Conservation (phyloP, 2,888 invertebrate genomes). For the Anaspis maculata region DNA sequence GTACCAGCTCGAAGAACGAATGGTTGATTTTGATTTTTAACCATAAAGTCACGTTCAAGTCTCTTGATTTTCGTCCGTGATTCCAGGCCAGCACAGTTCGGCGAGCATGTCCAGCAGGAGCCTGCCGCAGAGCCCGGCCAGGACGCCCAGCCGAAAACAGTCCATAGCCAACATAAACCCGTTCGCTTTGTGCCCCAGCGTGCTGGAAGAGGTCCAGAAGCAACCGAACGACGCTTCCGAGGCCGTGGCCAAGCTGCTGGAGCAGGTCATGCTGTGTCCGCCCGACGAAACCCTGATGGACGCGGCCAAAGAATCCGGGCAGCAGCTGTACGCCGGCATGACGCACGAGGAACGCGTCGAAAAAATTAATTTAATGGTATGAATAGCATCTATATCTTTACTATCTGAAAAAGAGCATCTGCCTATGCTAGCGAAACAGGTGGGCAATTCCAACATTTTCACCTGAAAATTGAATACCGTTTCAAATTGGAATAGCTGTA, state of each 20-base stretch:
- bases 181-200: conserved; percentile 46
- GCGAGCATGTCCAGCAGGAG: conserved; percentile 50
- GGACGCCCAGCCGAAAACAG: conserved; percentile 62
- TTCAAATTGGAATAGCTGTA: too few species aligned
- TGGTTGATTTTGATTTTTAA: too few species aligned
- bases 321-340: conserved; percentile 66
- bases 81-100: conserved; percentile 43
- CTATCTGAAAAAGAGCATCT: too few species aligned
- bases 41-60: too few species aligned
- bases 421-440: too few species aligned
- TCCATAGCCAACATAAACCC: conserved; percentile 54
- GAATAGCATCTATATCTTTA: conserved; percentile 19
- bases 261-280: conserved; percentile 49
- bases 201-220: conserved; percentile 36
- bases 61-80: too few species aligned
- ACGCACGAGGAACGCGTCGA: conserved; percentile 59
- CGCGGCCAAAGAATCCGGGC: conserved; percentile 80
- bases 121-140: conserved; percentile 68
- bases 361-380: conserved; percentile 82
- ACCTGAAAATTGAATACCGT: too few species aligned
- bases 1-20: too few species aligned
- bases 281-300: conserved; percentile 78
- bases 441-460: too few species aligned
- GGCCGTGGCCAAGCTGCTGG: conserved; percentile 38
- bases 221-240: conserved; percentile 41